phyloP scores from a whole-genome alignment of 2,797 vertebrate species.

The Pangasius larnaudii region DNA sequence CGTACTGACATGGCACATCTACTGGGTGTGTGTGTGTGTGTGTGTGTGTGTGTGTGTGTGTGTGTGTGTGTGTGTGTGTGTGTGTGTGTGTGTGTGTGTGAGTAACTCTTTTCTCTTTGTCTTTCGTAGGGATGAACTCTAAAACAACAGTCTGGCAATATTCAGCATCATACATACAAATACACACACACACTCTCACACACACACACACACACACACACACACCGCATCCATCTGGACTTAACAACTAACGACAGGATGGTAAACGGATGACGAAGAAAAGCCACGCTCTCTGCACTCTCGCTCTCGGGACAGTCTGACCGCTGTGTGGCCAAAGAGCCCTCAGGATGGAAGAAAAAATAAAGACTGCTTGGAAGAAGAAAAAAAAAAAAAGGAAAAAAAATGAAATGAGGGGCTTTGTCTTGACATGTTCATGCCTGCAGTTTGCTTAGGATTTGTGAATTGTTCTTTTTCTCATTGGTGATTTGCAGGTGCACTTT shows the following conservation, averaged over 20 bases:
- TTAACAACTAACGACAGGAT: constrained; percentile 42
- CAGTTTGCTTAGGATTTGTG: constrained; percentile 53
- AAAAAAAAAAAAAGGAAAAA: neutral
- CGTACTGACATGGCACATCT: neutral
- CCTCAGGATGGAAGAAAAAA: constrained; percentile 32
- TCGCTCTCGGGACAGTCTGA: constrained; percentile 43
- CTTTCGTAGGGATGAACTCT: constrained; percentile 93
- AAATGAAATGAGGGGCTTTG: constrained; percentile 36
- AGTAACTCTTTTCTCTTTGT: constrained; percentile 50
- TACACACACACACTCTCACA: neutral
- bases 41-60: neutral
- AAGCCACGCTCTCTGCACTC: constrained; percentile 34
- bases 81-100: neutral
- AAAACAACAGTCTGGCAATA: constrained; percentile 84
- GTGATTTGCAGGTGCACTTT: constrained; percentile 72
- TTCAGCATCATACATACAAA: constrained; percentile 69
- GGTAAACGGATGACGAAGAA: constrained; percentile 11
- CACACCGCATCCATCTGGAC: constrained; percentile 53
- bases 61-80: neutral
- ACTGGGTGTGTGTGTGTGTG: neutral
- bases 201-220: constrained; percentile 22
- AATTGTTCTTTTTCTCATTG: constrained; percentile 74
- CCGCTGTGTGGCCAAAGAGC: constrained; percentile 23
- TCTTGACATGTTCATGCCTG: constrained; percentile 45
- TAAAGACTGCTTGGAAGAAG: constrained; percentile 31